These are phyloP conservation scores for Illadopsis cleaveri DNA, from an alignment of 2,113 vertebrate genomes.

Conservation along the genomic window DNA sequence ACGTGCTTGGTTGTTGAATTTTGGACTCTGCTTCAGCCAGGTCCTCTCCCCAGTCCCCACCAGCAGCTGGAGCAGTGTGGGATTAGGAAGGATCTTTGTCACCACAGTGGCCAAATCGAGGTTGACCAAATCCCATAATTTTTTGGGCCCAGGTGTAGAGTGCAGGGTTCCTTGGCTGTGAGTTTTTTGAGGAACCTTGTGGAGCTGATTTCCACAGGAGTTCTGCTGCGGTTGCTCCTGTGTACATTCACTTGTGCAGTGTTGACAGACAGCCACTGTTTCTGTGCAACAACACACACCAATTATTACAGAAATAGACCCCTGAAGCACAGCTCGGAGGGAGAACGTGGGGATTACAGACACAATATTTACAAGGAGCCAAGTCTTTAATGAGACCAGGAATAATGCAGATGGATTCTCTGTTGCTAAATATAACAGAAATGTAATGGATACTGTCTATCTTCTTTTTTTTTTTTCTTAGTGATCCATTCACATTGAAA, in stretches of 20 bases:
- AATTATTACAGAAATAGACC: conserved; percentile 50
- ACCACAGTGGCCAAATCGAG: accelerated
- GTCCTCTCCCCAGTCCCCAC: neutral
- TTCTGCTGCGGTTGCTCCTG: accelerated
- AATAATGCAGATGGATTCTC: conserved; percentile 51
- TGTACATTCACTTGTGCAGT: neutral
- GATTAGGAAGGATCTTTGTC: neutral
- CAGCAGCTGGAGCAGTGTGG: neutral
- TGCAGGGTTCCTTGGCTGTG: accelerated
- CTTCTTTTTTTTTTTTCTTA: neutral
- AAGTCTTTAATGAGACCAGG: conserved; percentile 40
- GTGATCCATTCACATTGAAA: neutral
- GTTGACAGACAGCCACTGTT: conserved; percentile 44
- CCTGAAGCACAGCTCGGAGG: neutral
- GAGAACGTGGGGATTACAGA: conserved; percentile 26
- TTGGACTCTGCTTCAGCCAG: neutral
- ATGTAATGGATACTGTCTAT: neutral
- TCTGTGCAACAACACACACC: neutral
- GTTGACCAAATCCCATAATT: neutral
- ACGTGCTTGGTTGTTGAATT: neutral
- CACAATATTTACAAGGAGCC: conserved; percentile 56
- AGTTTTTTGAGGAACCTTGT: accelerated
- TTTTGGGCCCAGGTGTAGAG: neutral
- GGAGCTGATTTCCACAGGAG: neutral
- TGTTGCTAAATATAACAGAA: conserved; percentile 20